Evolutionary conservation across 2,797 vertebrate genomes (phyloP).

Genomic region (Gambusia yucatana): DNA sequence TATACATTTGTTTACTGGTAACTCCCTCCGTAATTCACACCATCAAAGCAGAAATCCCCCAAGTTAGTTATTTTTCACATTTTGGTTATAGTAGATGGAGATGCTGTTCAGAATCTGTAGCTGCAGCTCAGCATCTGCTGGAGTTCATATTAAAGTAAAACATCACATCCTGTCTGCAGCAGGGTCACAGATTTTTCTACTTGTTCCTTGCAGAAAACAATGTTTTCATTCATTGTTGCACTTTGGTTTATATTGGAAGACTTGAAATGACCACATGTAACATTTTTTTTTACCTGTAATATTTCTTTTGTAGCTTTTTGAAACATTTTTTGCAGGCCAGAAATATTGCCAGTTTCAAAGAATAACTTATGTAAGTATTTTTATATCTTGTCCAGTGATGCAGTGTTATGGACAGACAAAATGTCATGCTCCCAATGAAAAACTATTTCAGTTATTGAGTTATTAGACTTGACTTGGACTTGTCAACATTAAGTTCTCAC

Average conservation of each 20-base stretch:
- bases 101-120: constrained; percentile 34
- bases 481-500: background rate
- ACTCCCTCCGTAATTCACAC: constrained; percentile 41
- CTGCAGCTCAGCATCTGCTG: constrained; percentile 17
- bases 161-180: background rate
- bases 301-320: background rate
- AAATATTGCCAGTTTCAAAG: background rate
- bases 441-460: background rate
- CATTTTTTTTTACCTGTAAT: background rate
- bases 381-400: background rate
- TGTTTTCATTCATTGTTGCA: constrained; percentile 5
- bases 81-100: constrained; percentile 37
- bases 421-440: background rate
- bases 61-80: constrained; percentile 41
- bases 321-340: background rate
- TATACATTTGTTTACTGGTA: constrained; percentile 35
- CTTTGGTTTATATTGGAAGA: background rate
- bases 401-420: background rate
- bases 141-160: constrained; percentile 25
- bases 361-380: background rate
- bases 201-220: constrained; percentile 6
- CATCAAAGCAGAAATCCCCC: constrained; percentile 43
- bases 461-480: background rate
- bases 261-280: background rate
- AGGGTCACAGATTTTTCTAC: constrained; percentile 21